phyloP scores from a whole-genome alignment of 2,888 invertebrate genomes.

The Augiades crinisus region DNA sequence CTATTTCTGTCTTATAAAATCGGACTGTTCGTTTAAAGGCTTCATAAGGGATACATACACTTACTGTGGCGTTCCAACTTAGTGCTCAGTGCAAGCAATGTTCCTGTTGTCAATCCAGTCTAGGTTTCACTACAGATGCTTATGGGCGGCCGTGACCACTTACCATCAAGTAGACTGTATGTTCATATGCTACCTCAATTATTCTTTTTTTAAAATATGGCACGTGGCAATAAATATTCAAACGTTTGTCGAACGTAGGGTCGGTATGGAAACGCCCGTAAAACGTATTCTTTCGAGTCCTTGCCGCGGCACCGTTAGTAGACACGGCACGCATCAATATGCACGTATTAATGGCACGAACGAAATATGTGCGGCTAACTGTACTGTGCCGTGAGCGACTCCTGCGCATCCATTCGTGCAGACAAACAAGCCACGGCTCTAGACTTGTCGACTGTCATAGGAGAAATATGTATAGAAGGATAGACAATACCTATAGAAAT shows the following conservation, averaged over 20 bases:
- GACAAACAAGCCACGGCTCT: constrained; percentile 36
- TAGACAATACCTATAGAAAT: too few species aligned
- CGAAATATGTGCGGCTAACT: constrained; percentile 66
- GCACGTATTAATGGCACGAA: constrained; percentile 71
- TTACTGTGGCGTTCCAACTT: too few species aligned
- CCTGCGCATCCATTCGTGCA: constrained; percentile 40
- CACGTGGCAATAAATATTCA: not conserved
- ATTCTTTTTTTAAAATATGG: not conserved
- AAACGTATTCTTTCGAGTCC: constrained; percentile 62
- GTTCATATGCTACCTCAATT: too few species aligned
- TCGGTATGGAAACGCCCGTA: constrained; percentile 29
- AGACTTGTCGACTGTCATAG: constrained; percentile 24
- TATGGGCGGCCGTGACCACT: too few species aligned
- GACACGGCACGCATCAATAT: constrained; percentile 77
- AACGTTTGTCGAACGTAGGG: constrained; percentile 3
- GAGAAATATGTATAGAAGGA: too few species aligned
- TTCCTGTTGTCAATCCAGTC: too few species aligned
- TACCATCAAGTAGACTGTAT: too few species aligned
- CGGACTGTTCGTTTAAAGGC: too few species aligned
- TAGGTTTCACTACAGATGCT: too few species aligned
- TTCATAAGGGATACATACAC: too few species aligned
- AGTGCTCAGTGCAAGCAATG: too few species aligned
- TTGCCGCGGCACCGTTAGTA: constrained; percentile 66
- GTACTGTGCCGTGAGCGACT: constrained; percentile 58
- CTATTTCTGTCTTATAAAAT: too few species aligned